Percentiles rank a stretch among this genome's conserved stretches.
These are phyloP conservation scores for Andinoacara biseriatus DNA, from an alignment of 2,113 vertebrate genomes.

Conservation along the genomic window DNA sequence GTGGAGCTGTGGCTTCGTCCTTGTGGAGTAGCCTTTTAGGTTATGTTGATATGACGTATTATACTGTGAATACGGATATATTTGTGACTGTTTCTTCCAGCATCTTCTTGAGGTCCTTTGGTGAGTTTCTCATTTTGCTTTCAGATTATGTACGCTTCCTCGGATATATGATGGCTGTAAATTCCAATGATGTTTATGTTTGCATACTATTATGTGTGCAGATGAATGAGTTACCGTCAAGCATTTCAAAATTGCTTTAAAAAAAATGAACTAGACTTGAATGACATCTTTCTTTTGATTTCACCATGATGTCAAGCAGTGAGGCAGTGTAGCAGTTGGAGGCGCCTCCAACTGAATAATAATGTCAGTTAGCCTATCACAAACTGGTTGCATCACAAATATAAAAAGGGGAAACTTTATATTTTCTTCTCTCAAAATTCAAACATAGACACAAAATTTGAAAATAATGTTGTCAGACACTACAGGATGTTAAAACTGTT, in stretches of 20 bases:
- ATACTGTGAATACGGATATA: neutral
- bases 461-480: neutral
- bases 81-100: neutral
- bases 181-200: neutral
- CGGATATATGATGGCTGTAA: fast-evolving
- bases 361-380: neutral
- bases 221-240: neutral
- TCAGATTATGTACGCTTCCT: neutral
- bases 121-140: neutral
- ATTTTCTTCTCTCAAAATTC: neutral
- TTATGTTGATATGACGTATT: neutral
- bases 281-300: neutral
- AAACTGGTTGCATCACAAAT: neutral
- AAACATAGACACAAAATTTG: neutral
- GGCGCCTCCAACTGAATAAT: neutral
- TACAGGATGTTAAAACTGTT: neutral
- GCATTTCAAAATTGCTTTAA: neutral
- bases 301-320: neutral
- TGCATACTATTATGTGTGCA: neutral
- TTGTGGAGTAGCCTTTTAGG: neutral
- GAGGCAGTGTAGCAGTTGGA: neutral
- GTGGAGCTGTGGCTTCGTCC: neutral
- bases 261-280: neutral
- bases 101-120: neutral
- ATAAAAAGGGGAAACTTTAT: neutral